Conservation (phyloP, 1,140 invertebrate genomes). For the Calycopis cecrops region DNA sequence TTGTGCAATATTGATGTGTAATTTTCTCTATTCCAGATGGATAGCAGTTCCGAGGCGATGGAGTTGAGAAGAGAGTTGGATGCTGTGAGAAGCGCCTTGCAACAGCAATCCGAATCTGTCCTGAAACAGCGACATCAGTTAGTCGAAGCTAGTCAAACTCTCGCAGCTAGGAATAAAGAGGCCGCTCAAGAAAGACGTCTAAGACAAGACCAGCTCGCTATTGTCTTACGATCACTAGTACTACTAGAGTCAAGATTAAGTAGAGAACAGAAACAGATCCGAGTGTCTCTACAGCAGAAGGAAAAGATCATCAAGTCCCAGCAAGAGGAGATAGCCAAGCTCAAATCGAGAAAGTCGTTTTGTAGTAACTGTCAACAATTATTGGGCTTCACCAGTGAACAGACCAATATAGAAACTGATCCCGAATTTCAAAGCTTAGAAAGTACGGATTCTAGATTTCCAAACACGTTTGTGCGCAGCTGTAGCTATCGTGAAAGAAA, state of each 20-base stretch:
- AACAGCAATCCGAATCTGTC: slow-evolving; percentile 76
- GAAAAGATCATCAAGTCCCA: slow-evolving; percentile 83
- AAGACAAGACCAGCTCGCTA: slow-evolving; percentile 80
- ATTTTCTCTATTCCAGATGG: slow-evolving; percentile 76
- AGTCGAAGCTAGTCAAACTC: slow-evolving; percentile 76
- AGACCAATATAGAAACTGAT: slow-evolving; percentile 73
- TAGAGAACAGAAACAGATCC: slow-evolving; percentile 84
- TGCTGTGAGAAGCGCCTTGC: slow-evolving; percentile 78
- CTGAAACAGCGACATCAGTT: slow-evolving; percentile 76
- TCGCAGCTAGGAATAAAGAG: slow-evolving; percentile 78
- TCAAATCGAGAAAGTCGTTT: slow-evolving; percentile 73
- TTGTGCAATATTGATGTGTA: no score
- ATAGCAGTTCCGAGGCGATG: slow-evolving; percentile 73
- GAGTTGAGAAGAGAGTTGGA: slow-evolving; percentile 76
- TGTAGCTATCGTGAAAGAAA: slow-evolving; percentile 77
- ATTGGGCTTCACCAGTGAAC: slow-evolving; percentile 72
- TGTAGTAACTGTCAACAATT: slow-evolving; percentile 77
- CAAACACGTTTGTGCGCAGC: slow-evolving; percentile 72
- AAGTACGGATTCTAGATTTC: slow-evolving; percentile 74
- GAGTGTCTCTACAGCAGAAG: slow-evolving; percentile 80
- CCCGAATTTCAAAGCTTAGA: slow-evolving; percentile 76
- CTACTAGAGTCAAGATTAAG: slow-evolving; percentile 82
- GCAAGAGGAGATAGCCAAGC: slow-evolving; percentile 80
- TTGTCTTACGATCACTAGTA: slow-evolving; percentile 81
- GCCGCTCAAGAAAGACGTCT: slow-evolving; percentile 77